These are phyloP conservation scores for Zeugodacus cucurbitae DNA, from an alignment of 1,140 invertebrate species.

Conservation along the genomic window DNA sequence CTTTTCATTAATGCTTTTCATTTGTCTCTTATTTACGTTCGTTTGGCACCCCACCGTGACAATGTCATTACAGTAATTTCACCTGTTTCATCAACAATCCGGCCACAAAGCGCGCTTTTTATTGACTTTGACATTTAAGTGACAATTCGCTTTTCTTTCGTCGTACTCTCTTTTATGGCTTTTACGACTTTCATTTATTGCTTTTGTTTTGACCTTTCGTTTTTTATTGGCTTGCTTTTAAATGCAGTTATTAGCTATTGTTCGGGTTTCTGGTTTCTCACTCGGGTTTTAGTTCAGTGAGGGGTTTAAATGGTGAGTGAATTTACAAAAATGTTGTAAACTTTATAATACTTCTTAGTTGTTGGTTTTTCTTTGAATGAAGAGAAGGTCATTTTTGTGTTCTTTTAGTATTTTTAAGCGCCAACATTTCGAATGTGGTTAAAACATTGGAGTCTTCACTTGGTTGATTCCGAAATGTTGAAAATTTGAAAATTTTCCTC, in stretches of 20 bases:
- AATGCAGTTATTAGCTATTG: not conserved
- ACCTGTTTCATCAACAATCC: not conserved
- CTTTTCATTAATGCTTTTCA: not conserved
- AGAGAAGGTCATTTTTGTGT: too few species aligned
- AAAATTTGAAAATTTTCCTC: too few species aligned
- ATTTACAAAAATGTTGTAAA: not conserved
- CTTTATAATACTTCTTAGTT: not conserved
- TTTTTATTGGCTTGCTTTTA: not conserved
- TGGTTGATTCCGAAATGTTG: too few species aligned
- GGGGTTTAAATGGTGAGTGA: not conserved
- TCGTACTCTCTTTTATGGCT: not conserved
- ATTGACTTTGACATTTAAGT: not conserved
- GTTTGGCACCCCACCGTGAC: not conserved
- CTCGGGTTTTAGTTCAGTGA: not conserved
- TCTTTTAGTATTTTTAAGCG: not conserved
- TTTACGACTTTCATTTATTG: not conserved
- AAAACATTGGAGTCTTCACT: too few species aligned
- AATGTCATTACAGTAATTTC: not conserved
- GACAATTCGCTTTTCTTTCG: not conserved
- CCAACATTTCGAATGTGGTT: too few species aligned
- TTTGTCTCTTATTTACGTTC: not conserved
- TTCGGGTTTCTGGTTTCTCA: not conserved
- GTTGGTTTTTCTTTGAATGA: not conserved
- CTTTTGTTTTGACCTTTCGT: not conserved
- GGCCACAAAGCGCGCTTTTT: not conserved